Evolutionary conservation across 2,888 invertebrate species (phyloP), one percentile per base, ranked within the genome.

Genomic region (Chrysopilus asiliformis): DNA sequence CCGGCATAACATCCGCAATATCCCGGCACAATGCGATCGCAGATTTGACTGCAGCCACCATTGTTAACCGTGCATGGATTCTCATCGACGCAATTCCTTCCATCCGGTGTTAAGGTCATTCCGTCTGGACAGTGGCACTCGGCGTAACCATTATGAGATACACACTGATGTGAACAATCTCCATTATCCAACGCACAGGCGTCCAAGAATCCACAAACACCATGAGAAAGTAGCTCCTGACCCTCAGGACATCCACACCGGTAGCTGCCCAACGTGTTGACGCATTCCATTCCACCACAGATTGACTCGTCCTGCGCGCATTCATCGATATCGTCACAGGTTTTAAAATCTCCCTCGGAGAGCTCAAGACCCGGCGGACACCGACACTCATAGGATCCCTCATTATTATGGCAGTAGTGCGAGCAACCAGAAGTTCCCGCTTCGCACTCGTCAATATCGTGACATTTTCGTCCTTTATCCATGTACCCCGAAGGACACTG

Each of bases 21-120:
- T 15, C 34, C 37, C 3, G 40, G 45, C 0, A 52, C 47, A 4
- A 52, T 47, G 2, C 51, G 45, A 14, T 56, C 50, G 38, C 80
- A 80, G 14, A 66, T 63, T 39, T 78, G 76, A 4, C 71, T 68
- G 51, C 79, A 80, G 10, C 69, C 71, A 2, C 72, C 74, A 42
- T 74, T 72, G 36, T 67, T 64, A 2, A 55, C 47, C 7, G 56
- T 54, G 45, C 79, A 80, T 36, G 56, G 55, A 55, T 75, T 66
- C 10, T 64, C 50, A 15, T 59, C 55, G 8, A 63, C 46, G 42
- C 71, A 71, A 2, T 52, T 60, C 38, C 49, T 53, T 2, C 55
- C 57, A 44, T 71, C 68, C 0, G 56, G 51, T 5, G 56, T 55
- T n/a, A 72, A 50, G 14, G 33, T 44, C 55, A 56, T 62, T 2